A percentile compares a stretch with the other conserved stretches of the same genome.
phyloP scores from a whole-genome alignment of 2,888 invertebrate genomes.

The Nemoura dubitans region DNA sequence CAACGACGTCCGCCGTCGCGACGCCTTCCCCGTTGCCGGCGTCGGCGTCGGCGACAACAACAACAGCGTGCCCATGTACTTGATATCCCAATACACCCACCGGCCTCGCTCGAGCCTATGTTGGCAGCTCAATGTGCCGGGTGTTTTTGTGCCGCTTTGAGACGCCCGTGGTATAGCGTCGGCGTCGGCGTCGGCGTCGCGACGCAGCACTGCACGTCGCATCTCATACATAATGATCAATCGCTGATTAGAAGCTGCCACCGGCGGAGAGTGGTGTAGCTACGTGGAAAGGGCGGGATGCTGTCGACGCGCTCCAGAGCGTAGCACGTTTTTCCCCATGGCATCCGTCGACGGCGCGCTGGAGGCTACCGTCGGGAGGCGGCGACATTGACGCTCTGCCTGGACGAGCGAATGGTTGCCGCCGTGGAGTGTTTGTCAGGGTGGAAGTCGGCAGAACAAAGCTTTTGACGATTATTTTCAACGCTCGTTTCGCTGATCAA shows the following conservation, averaged over 20 bases:
- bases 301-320: neutral
- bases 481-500: neutral
- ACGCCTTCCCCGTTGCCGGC: neutral
- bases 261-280: neutral
- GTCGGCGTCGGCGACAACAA: neutral
- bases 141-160: neutral
- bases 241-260: neutral
- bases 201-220: neutral
- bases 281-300: neutral
- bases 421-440: too few relatives aligned
- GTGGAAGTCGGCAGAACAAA: neutral
- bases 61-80: neutral
- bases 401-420: too few relatives aligned
- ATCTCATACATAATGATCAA: neutral
- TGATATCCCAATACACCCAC: neutral
- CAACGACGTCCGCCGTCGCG: neutral
- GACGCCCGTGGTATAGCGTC: constrained; percentile 1
- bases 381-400: too few relatives aligned
- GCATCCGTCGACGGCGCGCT: too few relatives aligned
- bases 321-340: too few relatives aligned
- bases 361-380: too few relatives aligned
- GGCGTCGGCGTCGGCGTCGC: neutral
- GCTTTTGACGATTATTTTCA: neutral
- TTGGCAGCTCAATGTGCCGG: neutral
- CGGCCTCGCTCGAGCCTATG: neutral